These are phyloP conservation scores for Sciurus niger DNA, from an alignment of 2,113 vertebrate genomes.

Conservation along the genomic window DNA sequence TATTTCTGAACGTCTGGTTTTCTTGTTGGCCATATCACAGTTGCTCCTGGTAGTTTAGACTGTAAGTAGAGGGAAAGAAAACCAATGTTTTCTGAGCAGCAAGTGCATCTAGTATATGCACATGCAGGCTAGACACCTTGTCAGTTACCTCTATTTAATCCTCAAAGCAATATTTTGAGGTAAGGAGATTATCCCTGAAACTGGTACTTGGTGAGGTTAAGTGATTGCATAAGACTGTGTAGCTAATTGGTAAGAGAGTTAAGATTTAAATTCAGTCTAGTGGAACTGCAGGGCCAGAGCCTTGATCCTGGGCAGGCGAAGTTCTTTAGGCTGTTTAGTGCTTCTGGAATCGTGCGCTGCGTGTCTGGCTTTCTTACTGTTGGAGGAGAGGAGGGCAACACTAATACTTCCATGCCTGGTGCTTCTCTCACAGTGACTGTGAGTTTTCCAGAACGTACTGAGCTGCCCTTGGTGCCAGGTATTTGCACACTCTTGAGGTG, in stretches of 20 bases:
- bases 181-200: not conserved
- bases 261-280: not conserved
- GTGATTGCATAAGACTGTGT: not conserved
- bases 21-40: not conserved
- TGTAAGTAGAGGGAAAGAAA: rapidly evolving
- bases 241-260: not conserved
- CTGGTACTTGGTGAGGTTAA: not conserved
- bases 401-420: not conserved
- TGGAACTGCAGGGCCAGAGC: not conserved
- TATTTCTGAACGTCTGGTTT: constrained; percentile 9
- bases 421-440: not conserved
- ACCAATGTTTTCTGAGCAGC: not conserved
- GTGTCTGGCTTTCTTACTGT: too few relatives aligned
- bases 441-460: not conserved
- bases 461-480: not conserved
- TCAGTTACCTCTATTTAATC: not conserved
- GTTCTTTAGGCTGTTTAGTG: not conserved
- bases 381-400: not conserved
- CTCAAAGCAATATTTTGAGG: not conserved
- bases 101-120: not conserved
- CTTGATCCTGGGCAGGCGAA: not conserved
- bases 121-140: not conserved
- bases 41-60: not conserved
- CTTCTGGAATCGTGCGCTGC: not conserved
- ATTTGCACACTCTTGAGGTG: not conserved